A percentile compares a stretch with the other conserved stretches of the same genome.
phyloP scores from a whole-genome alignment of 2,113 vertebrate genomes.

The Nesogale talazaci region DNA sequence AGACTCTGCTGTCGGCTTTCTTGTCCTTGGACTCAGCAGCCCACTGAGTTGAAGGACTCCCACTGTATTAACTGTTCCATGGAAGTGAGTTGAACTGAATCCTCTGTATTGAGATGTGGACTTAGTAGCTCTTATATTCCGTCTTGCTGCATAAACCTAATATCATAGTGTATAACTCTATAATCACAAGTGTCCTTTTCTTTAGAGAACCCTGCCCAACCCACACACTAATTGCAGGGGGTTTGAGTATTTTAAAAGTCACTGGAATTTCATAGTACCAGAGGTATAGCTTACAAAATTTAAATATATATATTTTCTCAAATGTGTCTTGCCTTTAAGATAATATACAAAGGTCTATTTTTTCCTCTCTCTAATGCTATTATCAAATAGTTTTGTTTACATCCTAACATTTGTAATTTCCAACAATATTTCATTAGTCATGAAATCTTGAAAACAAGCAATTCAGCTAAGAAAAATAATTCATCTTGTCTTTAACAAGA shows the following conservation, averaged over 20 bases:
- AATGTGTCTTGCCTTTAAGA: slow-evolving; percentile 34
- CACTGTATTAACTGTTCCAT: no score
- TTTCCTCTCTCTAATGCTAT: not conserved
- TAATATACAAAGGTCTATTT: not conserved
- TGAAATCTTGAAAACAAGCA: not conserved
- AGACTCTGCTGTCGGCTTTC: no score
- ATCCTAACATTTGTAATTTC: not conserved
- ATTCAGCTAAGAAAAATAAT: not conserved
- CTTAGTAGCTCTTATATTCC: no score
- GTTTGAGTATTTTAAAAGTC: slow-evolving; percentile 2
- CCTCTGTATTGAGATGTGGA: no score
- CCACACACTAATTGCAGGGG: slow-evolving; percentile 2
- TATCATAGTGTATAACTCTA: no score
- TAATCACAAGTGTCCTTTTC: no score
- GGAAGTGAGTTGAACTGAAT: no score
- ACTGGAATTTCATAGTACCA: slow-evolving; percentile 42
- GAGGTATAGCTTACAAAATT: not conserved
- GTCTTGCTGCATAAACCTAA: no score
- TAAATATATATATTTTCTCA: not conserved
- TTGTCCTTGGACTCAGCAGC: no score
- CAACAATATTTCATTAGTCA: slow-evolving; percentile 25
- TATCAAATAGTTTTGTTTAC: slow-evolving; percentile 53
- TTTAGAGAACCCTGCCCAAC: no score
- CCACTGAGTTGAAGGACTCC: no score
- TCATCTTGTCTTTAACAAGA: slow-evolving; percentile 9